These are phyloP conservation scores for Enteromius trimaculatus DNA, from an alignment of 2,797 vertebrate species.

Conservation along the genomic window DNA sequence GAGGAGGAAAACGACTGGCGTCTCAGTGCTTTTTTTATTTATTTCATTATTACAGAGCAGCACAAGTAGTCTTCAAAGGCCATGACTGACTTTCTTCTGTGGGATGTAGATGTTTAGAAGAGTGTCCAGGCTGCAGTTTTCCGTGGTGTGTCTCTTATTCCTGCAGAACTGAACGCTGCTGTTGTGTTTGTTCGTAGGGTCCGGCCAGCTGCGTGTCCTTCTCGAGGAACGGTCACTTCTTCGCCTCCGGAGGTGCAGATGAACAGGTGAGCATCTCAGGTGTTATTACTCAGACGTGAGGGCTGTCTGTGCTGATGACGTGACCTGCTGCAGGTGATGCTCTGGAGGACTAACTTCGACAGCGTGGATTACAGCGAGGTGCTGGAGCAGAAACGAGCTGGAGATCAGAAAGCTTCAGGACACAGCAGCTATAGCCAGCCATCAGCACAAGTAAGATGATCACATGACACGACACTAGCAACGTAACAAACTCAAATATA, in stretches of 20 bases:
- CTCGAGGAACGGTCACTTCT: constrained; percentile 87
- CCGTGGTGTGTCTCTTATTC: background rate
- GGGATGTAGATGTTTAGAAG: background rate
- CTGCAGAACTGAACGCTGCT: background rate
- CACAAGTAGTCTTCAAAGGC: background rate
- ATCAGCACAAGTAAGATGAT: constrained; percentile 31
- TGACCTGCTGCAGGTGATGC: constrained; percentile 85
- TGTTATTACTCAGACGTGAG: background rate
- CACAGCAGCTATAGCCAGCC: constrained; percentile 37
- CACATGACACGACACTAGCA: background rate
- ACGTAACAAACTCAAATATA: no score
- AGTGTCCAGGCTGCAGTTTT: background rate
- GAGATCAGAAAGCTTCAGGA: constrained; percentile 45
- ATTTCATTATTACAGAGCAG: constrained; percentile 22
- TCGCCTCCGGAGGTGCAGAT: constrained; percentile 92
- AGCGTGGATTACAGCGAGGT: constrained; percentile 70
- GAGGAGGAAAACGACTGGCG: background rate
- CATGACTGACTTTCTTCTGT: background rate
- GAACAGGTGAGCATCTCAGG: constrained; percentile 82
- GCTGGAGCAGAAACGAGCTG: constrained; percentile 62
- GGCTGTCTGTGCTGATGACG: background rate
- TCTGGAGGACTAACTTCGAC: constrained; percentile 95
- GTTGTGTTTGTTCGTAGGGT: constrained; percentile 75
- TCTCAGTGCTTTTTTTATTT: background rate
- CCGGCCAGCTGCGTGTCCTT: constrained; percentile 87